Conservation (phyloP, 2,113 vertebrate species). For the Muscicapa adusta region DNA sequence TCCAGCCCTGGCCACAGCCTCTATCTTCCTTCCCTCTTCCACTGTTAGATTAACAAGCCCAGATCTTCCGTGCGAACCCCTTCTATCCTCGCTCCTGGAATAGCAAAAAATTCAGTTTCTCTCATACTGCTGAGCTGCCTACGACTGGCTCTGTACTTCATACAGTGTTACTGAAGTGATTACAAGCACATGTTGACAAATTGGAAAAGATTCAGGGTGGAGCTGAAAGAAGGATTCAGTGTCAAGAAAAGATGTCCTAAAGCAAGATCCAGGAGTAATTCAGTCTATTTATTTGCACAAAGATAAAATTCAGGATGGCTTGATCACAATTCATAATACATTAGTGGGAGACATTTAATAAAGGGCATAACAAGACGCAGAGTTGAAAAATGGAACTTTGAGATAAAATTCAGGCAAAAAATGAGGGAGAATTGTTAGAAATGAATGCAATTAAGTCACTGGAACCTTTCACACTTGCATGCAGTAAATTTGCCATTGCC, state of each 20-base stretch:
- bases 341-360: constrained; percentile 10
- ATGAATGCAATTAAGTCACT: neutral
- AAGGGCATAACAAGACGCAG: neutral
- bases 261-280: constrained; percentile 1
- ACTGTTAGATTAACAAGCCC: neutral
- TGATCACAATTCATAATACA: neutral
- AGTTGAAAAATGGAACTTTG: neutral
- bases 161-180: neutral
- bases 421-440: neutral
- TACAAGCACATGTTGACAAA: neutral
- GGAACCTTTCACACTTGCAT: neutral
- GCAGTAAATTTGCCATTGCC: neutral
- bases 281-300: neutral
- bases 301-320: neutral
- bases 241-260: neutral
- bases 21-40: neutral
- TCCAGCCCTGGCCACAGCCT: neutral
- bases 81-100: neutral
- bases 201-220: neutral
- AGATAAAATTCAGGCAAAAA: constrained; percentile 12
- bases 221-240: neutral
- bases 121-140: neutral
- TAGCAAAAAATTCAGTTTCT: neutral
- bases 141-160: neutral
- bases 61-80: neutral